These are phyloP conservation scores for Magallana nippona DNA, from an alignment of 2,888 invertebrate genomes.

Conservation along the genomic window DNA sequence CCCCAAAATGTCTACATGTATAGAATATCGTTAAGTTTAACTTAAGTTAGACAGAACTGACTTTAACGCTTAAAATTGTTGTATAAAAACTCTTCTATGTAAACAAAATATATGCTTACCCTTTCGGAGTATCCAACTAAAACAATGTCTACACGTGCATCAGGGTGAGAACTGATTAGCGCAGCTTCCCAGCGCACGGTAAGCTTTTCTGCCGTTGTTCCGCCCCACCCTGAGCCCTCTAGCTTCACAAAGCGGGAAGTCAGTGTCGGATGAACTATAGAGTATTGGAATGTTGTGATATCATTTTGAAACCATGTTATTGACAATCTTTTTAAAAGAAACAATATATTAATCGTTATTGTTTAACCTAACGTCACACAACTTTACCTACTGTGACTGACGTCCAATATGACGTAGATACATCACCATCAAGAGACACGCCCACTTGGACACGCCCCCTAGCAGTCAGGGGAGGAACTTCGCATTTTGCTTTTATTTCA, in stretches of 20 bases:
- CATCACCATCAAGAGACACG: conserved; percentile 88
- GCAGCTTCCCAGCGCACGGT: conserved; percentile 29
- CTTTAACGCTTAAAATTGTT: no score
- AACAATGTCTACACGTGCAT: conserved; percentile 61
- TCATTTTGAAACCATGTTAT: no score
- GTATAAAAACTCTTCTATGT: no score
- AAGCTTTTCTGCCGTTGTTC: background rate
- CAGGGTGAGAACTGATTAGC: conserved; percentile 46
- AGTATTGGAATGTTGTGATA: background rate
- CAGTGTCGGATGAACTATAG: conserved; percentile 27
- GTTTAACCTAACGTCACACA: background rate
- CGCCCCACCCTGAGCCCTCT: conserved; percentile 27
- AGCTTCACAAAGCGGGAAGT: background rate
- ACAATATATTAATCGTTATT: background rate
- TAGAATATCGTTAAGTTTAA: background rate
- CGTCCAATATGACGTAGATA: conserved; percentile 91
- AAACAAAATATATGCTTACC: background rate
- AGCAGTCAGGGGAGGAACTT: conserved; percentile 91
- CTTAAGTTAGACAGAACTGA: no score
- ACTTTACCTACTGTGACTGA: conserved; percentile 92
- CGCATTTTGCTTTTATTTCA: conserved; percentile 86
- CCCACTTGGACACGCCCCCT: conserved; percentile 94
- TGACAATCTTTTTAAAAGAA: background rate
- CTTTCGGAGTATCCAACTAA: conserved; percentile 72
- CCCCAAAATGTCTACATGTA: conserved; percentile 28